These are phyloP conservation scores for Lepilemur ruficaudatus DNA, from an alignment of 2,797 vertebrate species.

Conservation along the genomic window DNA sequence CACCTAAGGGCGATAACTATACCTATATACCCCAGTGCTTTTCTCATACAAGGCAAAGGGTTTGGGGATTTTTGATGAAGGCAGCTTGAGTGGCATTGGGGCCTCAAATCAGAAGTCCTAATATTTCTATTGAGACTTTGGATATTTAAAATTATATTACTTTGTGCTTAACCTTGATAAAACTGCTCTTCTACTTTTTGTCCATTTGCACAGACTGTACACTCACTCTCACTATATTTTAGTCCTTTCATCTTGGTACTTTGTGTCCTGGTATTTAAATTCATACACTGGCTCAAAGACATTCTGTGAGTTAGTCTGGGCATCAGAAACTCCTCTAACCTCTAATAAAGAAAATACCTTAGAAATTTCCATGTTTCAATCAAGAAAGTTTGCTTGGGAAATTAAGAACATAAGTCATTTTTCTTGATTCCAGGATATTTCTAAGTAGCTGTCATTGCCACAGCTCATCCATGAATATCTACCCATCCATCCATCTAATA, in stretches of 20 bases:
- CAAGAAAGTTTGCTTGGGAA: slow-evolving; percentile 25
- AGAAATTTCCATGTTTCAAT: neutral
- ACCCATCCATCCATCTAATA: neutral
- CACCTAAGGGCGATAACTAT: neutral
- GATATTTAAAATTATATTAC: neutral
- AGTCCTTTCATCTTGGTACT: neutral
- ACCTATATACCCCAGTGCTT: neutral
- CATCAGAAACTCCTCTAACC: neutral
- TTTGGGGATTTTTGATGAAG: neutral
- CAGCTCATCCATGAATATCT: neutral
- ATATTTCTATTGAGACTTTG: neutral
- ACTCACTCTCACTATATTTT: neutral
- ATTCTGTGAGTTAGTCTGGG: neutral
- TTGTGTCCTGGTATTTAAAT: slow-evolving; percentile 2
- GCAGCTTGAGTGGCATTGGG: neutral
- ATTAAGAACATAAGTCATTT: slow-evolving; percentile 13
- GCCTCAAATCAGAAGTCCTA: neutral
- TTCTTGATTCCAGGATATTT: slow-evolving; percentile 46
- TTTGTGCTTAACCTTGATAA: neutral
- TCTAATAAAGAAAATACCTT: neutral
- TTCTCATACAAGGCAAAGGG: neutral
- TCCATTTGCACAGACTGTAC: neutral
- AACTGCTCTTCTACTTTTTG: neutral
- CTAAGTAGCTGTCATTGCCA: neutral
- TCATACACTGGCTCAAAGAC: neutral